Evolutionary conservation across 2,797 vertebrate genomes (phyloP).

Genomic region (Lindbergichthys nudifrons): DNA sequence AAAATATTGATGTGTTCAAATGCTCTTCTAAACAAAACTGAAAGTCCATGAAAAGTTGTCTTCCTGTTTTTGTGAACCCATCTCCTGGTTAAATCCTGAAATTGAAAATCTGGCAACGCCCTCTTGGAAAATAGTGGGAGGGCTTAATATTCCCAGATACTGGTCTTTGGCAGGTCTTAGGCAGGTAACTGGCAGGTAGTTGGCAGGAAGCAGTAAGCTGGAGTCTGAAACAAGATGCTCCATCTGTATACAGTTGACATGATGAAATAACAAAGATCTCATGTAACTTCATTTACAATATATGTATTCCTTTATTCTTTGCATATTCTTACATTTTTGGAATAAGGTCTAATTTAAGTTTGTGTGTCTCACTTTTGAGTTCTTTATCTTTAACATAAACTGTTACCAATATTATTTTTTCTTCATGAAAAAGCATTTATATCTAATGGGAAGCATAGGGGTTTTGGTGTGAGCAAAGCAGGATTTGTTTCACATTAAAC

Average conservation of each 20-base stretch:
- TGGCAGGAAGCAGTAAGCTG: too few relatives aligned
- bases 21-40: too few relatives aligned
- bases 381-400: constrained; percentile 19
- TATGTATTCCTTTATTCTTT: neutral
- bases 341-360: neutral
- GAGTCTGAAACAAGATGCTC: too few relatives aligned
- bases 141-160: too few relatives aligned
- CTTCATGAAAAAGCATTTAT: constrained; percentile 5
- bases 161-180: too few relatives aligned
- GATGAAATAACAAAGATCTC: neutral
- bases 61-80: too few relatives aligned
- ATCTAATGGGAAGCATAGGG: constrained; percentile 20
- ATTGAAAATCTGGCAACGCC: too few relatives aligned
- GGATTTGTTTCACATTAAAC: constrained; percentile 24
- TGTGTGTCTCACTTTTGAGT: neutral
- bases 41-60: too few relatives aligned
- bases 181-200: too few relatives aligned
- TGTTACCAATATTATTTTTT: constrained; percentile 11
- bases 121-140: too few relatives aligned
- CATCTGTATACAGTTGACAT: neutral
- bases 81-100: too few relatives aligned
- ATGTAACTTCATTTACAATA: constrained; percentile 6
- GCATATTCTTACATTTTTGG: constrained; percentile 4
- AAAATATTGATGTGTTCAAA: too few relatives aligned
- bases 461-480: constrained; percentile 5